Base-by-base conservation (phyloP, 2,113 vertebrate species). In the Notothenia rossii region DNA sequence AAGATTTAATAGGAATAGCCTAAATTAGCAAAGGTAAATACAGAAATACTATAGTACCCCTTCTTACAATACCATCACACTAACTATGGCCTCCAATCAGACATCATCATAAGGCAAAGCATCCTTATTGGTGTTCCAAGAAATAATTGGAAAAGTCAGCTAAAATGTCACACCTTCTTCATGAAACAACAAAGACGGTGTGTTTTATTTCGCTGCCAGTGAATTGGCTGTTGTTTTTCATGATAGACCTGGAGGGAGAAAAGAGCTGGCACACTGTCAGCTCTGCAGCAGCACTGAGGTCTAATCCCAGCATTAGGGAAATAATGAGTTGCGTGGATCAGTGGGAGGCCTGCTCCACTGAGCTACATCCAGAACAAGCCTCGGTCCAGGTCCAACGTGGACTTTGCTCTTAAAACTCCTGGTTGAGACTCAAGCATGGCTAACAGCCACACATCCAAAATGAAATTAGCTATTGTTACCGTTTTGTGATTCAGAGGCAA, bases 221-320 rank as follows among this genome's bases (percentile, higher is more conserved):
- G 65, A 51, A 63, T 78, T 77, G 81, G 83, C 84, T 76, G 55
- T 11, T 45, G 51, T 70, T 88, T 75, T 58, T 81, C 29, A 77
- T 59, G 45, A 60, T 3, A 71, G 79, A 83, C 77, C 79, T 83
- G 61, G 65, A 84, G 83, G 84, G 75, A 85, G 80, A 68, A 75
- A 56, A 58, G 59, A 64, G 53, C 75, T 88, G 84, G 89, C 85
- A 51, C 82, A 73, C 66, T 75, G 43, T 70, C 84, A 84, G 81
- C 77, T 12, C 70, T n/a, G 73, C 75, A 72, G 73, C 75, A 72
- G 75, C 66, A 61, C 75, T 18, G 85, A 82, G 71, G 64, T 85
- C 76, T 86, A 83, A 90, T 88, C 85, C 84, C 74, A 75, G 81
- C 67, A 80, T 81, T 83, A 81, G 77, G 85, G 75, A 89, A 83